phyloP scores from a whole-genome alignment of 1,140 invertebrate genomes.

The Drosophila ohnishii region DNA sequence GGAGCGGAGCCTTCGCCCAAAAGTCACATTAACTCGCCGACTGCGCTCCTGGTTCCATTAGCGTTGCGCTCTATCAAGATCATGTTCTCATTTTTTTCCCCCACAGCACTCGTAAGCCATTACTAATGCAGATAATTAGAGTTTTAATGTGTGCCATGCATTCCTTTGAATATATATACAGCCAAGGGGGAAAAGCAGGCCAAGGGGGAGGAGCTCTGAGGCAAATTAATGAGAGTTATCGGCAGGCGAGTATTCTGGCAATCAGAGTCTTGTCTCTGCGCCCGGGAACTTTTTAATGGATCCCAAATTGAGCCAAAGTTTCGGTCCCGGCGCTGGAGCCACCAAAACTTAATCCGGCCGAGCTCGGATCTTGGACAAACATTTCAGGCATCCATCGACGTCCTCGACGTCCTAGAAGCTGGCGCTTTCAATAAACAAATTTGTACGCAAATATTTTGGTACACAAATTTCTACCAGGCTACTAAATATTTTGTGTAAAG shows the following conservation, averaged over 20 bases:
- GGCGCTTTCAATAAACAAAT: conserved; percentile 57
- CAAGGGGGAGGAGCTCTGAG: conserved; percentile 1
- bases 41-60: conserved; percentile 32
- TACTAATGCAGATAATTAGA: conserved; percentile 54
- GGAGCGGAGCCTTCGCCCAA: not conserved
- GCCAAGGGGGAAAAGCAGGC: not conserved
- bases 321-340: conserved; percentile 1
- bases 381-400: conserved; percentile 22
- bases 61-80: conserved; percentile 42
- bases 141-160: conserved; percentile 44
- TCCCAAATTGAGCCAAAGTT: conserved; percentile 42
- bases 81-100: conserved; percentile 34
- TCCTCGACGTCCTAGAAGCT: conserved; percentile 36
- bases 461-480: conserved; percentile 56
- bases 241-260: conserved; percentile 22
- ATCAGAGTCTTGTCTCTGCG: conserved; percentile 31
- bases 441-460: conserved; percentile 64
- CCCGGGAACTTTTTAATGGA: conserved; percentile 52
- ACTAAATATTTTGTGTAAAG: conserved; percentile 63
- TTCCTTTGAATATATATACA: not conserved
- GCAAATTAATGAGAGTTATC: conserved; percentile 52
- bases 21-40: conserved; percentile 31
- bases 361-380: conserved; percentile 28
- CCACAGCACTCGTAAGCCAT: conserved; percentile 35
- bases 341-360: conserved; percentile 39